Percentiles rank a stretch among this genome's conserved stretches.
These are phyloP conservation scores for Dendrocincla tyrannina DNA, from an alignment of 2,797 vertebrate genomes.

Conservation along the genomic window DNA sequence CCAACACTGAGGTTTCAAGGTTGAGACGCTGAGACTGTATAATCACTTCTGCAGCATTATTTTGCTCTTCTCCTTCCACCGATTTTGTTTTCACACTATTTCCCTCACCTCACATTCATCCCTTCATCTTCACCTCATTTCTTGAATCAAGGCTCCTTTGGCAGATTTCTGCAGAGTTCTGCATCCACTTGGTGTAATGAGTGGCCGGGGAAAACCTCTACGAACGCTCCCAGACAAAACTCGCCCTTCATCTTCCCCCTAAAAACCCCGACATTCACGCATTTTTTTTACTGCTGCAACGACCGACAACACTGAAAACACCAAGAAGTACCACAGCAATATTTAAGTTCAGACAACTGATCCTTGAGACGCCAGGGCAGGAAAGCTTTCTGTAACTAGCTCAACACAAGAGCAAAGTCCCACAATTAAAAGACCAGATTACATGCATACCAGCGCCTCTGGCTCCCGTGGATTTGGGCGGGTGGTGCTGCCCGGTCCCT, in stretches of 20 bases:
- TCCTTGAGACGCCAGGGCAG: background rate
- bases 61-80: background rate
- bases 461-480: conserved; percentile 40
- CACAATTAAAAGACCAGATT: conserved; percentile 53
- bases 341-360: background rate
- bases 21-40: background rate
- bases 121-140: background rate
- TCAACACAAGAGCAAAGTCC: conserved; percentile 18
- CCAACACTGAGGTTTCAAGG: background rate
- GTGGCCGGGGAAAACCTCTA: background rate
- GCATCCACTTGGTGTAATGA: background rate
- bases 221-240: background rate
- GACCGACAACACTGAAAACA: background rate
- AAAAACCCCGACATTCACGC: background rate
- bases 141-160: background rate
- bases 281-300: background rate
- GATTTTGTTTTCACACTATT: background rate
- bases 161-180: background rate
- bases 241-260: background rate
- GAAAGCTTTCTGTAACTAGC: background rate
- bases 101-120: background rate
- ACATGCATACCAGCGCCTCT: conserved; percentile 76
- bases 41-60: background rate
- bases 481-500: conserved; percentile 26
- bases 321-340: background rate